A percentile compares a stretch with the other conserved stretches of the same genome.
phyloP scores from a whole-genome alignment of 2,797 vertebrate genomes.

The Gymnoscopelus braueri region DNA sequence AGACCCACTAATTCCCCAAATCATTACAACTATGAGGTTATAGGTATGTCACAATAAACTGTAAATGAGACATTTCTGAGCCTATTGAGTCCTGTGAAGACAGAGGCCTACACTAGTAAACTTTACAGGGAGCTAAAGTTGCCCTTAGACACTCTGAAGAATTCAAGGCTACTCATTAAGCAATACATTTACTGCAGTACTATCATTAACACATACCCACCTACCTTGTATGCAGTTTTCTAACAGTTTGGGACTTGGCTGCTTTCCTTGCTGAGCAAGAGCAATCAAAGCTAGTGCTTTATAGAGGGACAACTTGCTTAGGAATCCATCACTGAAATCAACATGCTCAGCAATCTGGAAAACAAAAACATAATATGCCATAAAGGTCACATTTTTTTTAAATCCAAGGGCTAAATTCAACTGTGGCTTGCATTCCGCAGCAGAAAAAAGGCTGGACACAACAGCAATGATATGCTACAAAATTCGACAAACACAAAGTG shows the following conservation, averaged over 20 bases:
- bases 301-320: constrained; percentile 81
- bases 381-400: constrained; percentile 27
- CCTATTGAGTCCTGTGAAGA: constrained; percentile 17
- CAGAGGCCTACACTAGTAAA: constrained; percentile 2
- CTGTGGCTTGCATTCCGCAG: constrained; percentile 58
- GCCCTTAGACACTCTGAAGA: constrained; percentile 35
- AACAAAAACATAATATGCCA: constrained; percentile 12
- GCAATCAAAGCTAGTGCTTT: constrained; percentile 82
- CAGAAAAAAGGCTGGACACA: constrained; percentile 40
- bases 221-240: constrained; percentile 84
- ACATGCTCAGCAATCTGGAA: constrained; percentile 80
- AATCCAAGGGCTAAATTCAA: constrained; percentile 39
- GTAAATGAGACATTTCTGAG: background rate
- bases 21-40: no score
- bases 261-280: constrained; percentile 84
- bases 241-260: constrained; percentile 80
- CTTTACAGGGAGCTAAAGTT: constrained; percentile 12
- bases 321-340: constrained; percentile 75
- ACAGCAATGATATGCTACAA: constrained; percentile 29
- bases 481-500: constrained; percentile 38
- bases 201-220: constrained; percentile 20
- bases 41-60: no score
- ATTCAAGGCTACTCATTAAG: constrained; percentile 62
- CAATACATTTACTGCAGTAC: constrained; percentile 42
- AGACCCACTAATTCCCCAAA: no score